Evolutionary conservation across 2,113 vertebrate genomes (phyloP), one percentile per base, ranked within the genome.

Genomic region (Patagioenas fasciata): DNA sequence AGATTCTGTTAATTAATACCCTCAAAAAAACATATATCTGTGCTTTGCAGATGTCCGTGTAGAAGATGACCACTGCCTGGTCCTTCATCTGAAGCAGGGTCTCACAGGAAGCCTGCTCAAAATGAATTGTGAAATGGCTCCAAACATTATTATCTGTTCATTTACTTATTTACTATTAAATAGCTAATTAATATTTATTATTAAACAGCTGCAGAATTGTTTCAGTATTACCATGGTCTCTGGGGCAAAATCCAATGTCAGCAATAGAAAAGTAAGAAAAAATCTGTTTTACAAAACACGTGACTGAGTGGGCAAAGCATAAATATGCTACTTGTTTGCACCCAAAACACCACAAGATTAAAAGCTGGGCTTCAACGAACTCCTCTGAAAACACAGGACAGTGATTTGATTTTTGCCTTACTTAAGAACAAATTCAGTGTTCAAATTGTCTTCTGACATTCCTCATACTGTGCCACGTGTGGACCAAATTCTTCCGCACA

Each of bases 311-410:
- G 82, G 19, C 57, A 85, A 87, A 54, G 44, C 69, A 89, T 78
- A 94, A 93, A 72, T 21, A 77, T 12, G 4, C 50, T 75, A 77
- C n/a, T 80, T 80, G 26, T 88, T 95, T 93, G 71, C 32, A 77
- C 38, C 93, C 79, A 81, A 31, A 95, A 73, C n/a, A n/a, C 48
- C 60, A 72, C 29, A 72, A 91, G 92, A 81, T 89, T 89, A 87
- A 93, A 89, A 88, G 50, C 70, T 40, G 48, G 44, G 50, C 54
- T 91, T 94, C 85, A 80, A 82, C 88, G 70, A 75, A 19, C 18
- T 90, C 50, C 32, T 93, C 70, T 80, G 79, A 85, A 93, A 96
- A 80, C 26, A 61, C n/a, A 72, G 3, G 40, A 34, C 21, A 32
- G n/a, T 57, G 48, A 6, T 75, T 85, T 88, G 2, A 8, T 91